Evolutionary conservation across 2,888 invertebrate genomes (phyloP), one percentile per base, ranked within the genome.

Genomic region (Caenorhabditis uteleia): DNA sequence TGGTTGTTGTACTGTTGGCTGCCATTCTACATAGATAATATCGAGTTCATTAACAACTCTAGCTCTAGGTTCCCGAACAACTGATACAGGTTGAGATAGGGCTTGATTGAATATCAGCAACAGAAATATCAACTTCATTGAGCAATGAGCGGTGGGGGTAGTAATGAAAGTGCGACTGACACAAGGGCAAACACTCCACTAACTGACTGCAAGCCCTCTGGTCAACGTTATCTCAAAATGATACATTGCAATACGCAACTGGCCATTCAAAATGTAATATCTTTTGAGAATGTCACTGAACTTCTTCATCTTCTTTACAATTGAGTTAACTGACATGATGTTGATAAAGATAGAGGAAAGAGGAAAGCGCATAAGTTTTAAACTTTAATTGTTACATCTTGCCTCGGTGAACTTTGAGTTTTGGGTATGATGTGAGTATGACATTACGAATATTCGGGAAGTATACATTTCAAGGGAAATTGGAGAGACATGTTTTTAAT

Each of bases 1-100:
- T n/a, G n/a, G n/a, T n/a, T n/a, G n/a, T 29, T 29, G 31, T 29
- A 8, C 31, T 12, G 12, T 29, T 29, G 31, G 31, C 31, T 73
- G 67, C 80, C 80, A 80, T 56, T 78, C 77, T 8, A 81, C 76
- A 44, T 72, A 71, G 39, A 80, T 74, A 8, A 75, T 60, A 43
- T 75, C 65, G 0, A 59, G 47, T 14, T 68, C 65, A 8, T 70
- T 65, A 27, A 80, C 77, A 20, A 74, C 50, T n/a, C 72, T 48
- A 3, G 78, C 77, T 48, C 68, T 59, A 1, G 75, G 70, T 34
- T 77, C 66, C 6, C 61, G 60, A n/a, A 77, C 61, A 38, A 57
- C 46, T 8, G 71, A 62, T 16, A 64, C 57, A 23, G 70, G 66
- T 27, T 60, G 66, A 14, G 23, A 25, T 36, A 7, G 10, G 36